Percentiles rank a stretch among this genome's conserved stretches.
Evolutionary conservation across 2,113 vertebrate species (phyloP).

Genomic region (Collichthys lucidus): DNA sequence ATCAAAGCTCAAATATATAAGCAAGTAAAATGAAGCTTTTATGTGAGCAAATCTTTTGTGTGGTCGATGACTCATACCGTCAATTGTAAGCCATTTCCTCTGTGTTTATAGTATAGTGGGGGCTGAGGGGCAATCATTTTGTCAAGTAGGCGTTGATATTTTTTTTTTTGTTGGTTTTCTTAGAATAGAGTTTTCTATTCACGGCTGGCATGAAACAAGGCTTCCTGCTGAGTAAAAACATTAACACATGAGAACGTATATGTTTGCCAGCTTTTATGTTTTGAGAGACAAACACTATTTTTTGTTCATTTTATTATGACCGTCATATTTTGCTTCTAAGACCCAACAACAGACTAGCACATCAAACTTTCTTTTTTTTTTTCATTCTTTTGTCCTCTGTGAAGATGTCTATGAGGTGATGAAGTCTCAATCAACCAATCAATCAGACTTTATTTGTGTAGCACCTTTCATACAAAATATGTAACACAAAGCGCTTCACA

Average conservation of each 20-base stretch:
- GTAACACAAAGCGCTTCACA: too few species aligned
- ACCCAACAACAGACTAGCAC: too few species aligned
- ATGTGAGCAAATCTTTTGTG: neutral
- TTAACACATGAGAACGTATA: neutral
- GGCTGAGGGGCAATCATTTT: slow-evolving; percentile 32
- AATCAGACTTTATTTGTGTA: too few species aligned
- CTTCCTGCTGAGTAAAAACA: neutral
- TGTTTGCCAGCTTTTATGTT: neutral
- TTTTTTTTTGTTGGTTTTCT: slow-evolving; percentile 9
- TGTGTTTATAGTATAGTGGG: slow-evolving; percentile 6
- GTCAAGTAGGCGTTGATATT: slow-evolving; percentile 40
- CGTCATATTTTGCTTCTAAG: neutral
- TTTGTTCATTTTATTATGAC: too few species aligned
- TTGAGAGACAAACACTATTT: neutral
- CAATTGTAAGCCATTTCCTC: slow-evolving; percentile 21
- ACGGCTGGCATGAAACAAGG: neutral
- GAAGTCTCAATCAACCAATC: too few species aligned
- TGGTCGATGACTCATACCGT: slow-evolving; percentile 27
- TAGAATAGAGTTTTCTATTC: slow-evolving; percentile 26
- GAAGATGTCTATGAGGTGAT: neutral
- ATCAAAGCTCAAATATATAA: slow-evolving; percentile 4
- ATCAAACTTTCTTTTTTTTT: neutral
- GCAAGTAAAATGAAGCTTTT: slow-evolving; percentile 3
- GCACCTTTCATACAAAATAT: too few species aligned
- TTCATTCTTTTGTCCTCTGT: too few species aligned